A percentile compares a stretch with the other conserved stretches of the same genome.
Evolutionary conservation across 2,888 invertebrate genomes (phyloP).

Genomic region (Elmis aenea): DNA sequence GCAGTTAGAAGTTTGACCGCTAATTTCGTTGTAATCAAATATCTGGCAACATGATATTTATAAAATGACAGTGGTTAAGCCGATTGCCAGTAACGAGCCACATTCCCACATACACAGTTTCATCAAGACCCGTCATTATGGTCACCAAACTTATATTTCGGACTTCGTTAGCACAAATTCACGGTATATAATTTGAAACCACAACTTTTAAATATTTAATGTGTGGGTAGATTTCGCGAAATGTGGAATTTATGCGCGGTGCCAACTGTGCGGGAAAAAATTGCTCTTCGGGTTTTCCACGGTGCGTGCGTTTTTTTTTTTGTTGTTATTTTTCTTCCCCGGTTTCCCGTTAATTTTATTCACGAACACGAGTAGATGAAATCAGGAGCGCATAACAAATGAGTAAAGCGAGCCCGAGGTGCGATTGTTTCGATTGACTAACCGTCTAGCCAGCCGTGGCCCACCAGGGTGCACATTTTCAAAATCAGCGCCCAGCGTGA

Average conservation of each 20-base stretch:
- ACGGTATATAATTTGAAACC: slow-evolving; percentile 18
- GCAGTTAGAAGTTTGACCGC: no score
- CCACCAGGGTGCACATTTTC: slow-evolving; percentile 31
- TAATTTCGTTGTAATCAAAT: slow-evolving; percentile 17
- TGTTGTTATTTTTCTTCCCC: no score
- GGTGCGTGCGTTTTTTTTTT: no score
- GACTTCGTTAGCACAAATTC: slow-evolving; percentile 25
- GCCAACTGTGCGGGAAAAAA: no score
- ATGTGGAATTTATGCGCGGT: slow-evolving; percentile 1
- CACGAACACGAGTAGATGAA: slow-evolving; percentile 36
- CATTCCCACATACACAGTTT: slow-evolving; percentile 22
- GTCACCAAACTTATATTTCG: slow-evolving; percentile 18
- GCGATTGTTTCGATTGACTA: slow-evolving; percentile 36
- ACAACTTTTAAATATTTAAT: slow-evolving; percentile 20
- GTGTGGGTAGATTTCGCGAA: slow-evolving; percentile 7
- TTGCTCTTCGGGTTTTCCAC: no score
- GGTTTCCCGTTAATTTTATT: slow-evolving; percentile 35
- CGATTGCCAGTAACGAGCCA: slow-evolving; percentile 20
- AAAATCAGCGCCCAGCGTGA: slow-evolving; percentile 18
- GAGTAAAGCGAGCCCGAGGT: slow-evolving; percentile 35
- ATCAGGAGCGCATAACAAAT: slow-evolving; percentile 38
- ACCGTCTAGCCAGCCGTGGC: slow-evolving; percentile 29
- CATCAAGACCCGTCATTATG: slow-evolving; percentile 25
- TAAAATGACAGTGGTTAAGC: slow-evolving; percentile 24
- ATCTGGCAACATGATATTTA: slow-evolving; percentile 13